Conservation (phyloP, 2,797 vertebrate genomes). For the Pangasius djambal region DNA sequence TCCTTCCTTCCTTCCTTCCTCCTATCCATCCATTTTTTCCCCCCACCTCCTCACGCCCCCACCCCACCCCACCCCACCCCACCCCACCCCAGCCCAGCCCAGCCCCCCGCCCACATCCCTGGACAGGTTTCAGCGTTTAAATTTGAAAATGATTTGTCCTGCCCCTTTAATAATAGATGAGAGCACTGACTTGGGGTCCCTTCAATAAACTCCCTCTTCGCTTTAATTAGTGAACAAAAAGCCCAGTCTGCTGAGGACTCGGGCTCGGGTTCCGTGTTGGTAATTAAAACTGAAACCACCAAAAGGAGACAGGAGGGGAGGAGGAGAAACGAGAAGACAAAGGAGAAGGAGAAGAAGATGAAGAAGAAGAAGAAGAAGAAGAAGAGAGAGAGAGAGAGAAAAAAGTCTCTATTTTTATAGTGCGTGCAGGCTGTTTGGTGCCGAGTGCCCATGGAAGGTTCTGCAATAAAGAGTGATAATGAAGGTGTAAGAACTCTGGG, state of each 20-base stretch:
- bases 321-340: slow-evolving; percentile 55
- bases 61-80: slow-evolving; percentile 50
- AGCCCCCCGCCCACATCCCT: slow-evolving; percentile 70
- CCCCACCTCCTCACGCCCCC: slow-evolving; percentile 46
- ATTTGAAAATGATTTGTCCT: slow-evolving; percentile 98
- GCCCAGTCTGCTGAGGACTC: slow-evolving; percentile 84
- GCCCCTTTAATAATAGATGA: slow-evolving; percentile 98
- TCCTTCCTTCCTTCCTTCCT: slow-evolving; percentile 52
- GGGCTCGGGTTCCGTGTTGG: slow-evolving; percentile 86
- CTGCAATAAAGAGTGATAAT: slow-evolving; percentile 98
- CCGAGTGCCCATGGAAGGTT: slow-evolving; percentile 87
- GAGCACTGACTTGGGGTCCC: slow-evolving; percentile 89
- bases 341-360: slow-evolving; percentile 61
- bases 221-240: slow-evolving; percentile 94
- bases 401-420: slow-evolving; percentile 92
- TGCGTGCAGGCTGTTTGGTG: slow-evolving; percentile 88
- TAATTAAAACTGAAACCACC: slow-evolving; percentile 98
- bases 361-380: slow-evolving; percentile 1
- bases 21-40: slow-evolving; percentile 3
- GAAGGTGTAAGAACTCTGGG: slow-evolving; percentile 93
- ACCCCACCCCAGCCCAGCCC: slow-evolving; percentile 58
- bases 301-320: slow-evolving; percentile 79
- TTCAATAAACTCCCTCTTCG: slow-evolving; percentile 89
- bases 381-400: slow-evolving; percentile 18
- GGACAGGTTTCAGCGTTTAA: slow-evolving; percentile 92